These are phyloP conservation scores for Sturnus vulgaris DNA, from an alignment of 2,113 vertebrate species.

Conservation along the genomic window DNA sequence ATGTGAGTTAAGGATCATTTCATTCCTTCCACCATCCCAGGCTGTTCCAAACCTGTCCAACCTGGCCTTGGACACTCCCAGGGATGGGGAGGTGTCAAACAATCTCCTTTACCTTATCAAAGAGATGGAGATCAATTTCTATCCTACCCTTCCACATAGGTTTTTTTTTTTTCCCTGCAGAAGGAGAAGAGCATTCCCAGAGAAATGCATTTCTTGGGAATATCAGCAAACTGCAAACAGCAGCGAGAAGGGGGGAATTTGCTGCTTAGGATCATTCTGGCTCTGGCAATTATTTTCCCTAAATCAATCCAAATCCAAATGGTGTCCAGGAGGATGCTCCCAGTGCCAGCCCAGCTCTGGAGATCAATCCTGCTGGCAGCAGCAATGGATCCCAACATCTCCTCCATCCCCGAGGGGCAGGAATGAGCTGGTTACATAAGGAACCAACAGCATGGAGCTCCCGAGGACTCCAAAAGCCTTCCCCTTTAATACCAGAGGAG, in stretches of 20 bases:
- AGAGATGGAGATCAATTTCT: neutral
- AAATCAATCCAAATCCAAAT: neutral
- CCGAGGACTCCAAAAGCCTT: conserved; percentile 22
- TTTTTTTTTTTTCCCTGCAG: neutral
- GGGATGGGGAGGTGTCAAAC: neutral
- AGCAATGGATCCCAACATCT: conserved; percentile 9
- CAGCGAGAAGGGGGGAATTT: neutral
- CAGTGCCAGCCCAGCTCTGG: fast-evolving
- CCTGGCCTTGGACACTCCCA: neutral
- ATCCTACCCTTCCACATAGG: neutral
- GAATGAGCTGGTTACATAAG: conserved; percentile 16
- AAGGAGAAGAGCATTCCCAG: neutral
- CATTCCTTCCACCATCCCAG: neutral
- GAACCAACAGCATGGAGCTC: neutral
- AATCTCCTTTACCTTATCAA: neutral
- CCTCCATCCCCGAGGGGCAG: neutral
- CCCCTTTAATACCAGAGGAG: neutral
- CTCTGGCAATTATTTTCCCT: neutral
- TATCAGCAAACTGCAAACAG: neutral
- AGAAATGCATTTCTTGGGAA: neutral
- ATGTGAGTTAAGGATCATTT: neutral
- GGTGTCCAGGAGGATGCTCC: neutral
- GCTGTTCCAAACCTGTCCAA: neutral
- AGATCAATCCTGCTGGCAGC: neutral
- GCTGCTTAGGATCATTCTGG: neutral